phyloP scores from a whole-genome alignment of 2,797 vertebrate species.

The Eremophila alpestris region DNA sequence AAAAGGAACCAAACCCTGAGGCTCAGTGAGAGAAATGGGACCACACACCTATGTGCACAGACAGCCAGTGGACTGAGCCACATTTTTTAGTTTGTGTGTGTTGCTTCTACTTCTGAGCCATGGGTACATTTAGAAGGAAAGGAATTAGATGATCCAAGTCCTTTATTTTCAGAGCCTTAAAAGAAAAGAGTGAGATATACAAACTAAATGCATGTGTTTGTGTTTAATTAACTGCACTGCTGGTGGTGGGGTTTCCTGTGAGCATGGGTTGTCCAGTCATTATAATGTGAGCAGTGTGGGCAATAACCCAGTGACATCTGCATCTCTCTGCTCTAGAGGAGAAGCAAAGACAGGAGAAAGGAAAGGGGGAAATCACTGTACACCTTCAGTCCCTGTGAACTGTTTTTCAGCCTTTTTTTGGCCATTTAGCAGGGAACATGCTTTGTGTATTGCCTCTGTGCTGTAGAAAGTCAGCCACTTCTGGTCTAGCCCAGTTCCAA shows the following conservation, averaged over 20 bases:
- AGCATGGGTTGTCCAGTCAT: not conserved
- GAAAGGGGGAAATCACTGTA: not conserved
- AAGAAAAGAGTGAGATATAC: not conserved
- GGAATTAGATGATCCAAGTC: not conserved
- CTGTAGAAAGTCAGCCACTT: not conserved
- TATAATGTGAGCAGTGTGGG: not conserved
- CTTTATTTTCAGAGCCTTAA: not conserved
- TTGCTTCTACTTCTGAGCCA: not conserved
- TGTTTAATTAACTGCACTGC: not conserved
- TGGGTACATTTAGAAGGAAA: not conserved
- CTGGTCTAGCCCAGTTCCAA: not conserved
- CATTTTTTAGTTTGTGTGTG: not conserved
- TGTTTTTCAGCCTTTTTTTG: not conserved
- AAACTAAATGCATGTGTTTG: not conserved
- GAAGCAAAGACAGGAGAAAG: not conserved
- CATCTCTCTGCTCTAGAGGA: not conserved
- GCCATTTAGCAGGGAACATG: not conserved
- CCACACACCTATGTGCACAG: conserved; percentile 18
- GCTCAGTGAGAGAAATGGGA: not conserved
- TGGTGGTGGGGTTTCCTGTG: not conserved
- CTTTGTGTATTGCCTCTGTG: not conserved
- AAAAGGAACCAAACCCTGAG: not conserved
- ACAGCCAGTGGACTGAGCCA: not conserved
- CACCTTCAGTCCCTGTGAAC: not conserved
- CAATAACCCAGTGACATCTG: not conserved